A percentile compares a stretch with the other conserved stretches of the same genome.
Evolutionary conservation across 2,797 vertebrate genomes (phyloP).

Genomic region (Scleropages formosus): DNA sequence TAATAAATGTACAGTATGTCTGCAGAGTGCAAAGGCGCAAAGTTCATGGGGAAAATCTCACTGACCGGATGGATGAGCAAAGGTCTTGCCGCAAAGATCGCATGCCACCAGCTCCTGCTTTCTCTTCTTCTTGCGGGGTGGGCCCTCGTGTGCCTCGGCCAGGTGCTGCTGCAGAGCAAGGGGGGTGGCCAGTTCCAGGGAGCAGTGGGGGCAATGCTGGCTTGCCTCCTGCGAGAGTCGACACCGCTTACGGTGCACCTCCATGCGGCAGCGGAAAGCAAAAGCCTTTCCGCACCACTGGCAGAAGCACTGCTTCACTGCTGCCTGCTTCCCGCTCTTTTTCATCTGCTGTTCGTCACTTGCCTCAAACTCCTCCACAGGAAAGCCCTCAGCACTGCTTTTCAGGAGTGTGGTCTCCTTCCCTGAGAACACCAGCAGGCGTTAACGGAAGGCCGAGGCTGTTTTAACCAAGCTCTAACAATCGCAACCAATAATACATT

Average conservation of each 20-base stretch:
- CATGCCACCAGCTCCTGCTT: slow-evolving; percentile 63
- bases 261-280: slow-evolving; percentile 77
- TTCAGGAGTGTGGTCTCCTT: slow-evolving; percentile 11
- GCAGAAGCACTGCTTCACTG: slow-evolving; percentile 71
- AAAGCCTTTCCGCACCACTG: slow-evolving; percentile 78
- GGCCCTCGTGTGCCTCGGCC: slow-evolving; percentile 57
- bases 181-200: slow-evolving; percentile 53
- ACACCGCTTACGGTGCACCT: slow-evolving; percentile 77
- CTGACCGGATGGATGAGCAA: slow-evolving; percentile 82
- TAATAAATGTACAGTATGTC: too few relatives aligned
- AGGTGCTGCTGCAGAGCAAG: slow-evolving; percentile 73
- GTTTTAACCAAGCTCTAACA: background rate
- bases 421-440: slow-evolving; percentile 7
- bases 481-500: background rate
- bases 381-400: background rate
- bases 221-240: slow-evolving; percentile 62
- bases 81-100: slow-evolving; percentile 78
- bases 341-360: slow-evolving; percentile 36
- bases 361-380: slow-evolving; percentile 26
- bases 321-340: slow-evolving; percentile 31
- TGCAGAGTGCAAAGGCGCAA: too few relatives aligned
- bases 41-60: too few relatives aligned
- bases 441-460: background rate
- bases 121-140: slow-evolving; percentile 67
- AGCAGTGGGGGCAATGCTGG: slow-evolving; percentile 67